These are phyloP conservation scores for Smutsia gigantea DNA, from an alignment of 2,797 vertebrate species.

Conservation along the genomic window DNA sequence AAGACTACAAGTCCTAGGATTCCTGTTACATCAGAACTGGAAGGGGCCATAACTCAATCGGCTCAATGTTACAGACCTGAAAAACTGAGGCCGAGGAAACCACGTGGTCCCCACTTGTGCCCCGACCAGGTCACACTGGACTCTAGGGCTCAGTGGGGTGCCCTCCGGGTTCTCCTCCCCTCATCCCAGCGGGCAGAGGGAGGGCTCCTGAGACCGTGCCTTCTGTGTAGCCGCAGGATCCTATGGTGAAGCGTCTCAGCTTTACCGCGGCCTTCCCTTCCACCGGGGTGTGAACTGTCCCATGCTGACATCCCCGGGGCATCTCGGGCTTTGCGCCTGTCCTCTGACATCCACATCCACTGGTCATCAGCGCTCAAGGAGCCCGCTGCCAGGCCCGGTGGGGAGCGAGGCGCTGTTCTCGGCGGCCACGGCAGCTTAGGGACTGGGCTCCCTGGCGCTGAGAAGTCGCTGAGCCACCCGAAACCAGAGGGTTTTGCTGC, in stretches of 20 bases:
- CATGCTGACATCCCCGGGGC: background rate
- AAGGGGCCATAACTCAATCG: background rate
- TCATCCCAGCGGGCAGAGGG: rapidly evolving
- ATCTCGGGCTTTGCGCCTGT: background rate
- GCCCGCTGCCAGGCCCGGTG: rapidly evolving
- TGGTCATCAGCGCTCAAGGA: background rate
- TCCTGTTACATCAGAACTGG: background rate
- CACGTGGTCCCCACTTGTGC: background rate
- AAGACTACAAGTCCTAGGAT: background rate
- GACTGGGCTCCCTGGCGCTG: background rate
- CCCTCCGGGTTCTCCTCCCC: background rate
- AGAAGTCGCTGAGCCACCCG: background rate
- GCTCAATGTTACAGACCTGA: background rate
- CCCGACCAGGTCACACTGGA: background rate
- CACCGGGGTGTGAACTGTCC: background rate
- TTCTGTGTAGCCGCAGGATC: rapidly evolving
- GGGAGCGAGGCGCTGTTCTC: background rate
- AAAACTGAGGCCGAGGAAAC: background rate
- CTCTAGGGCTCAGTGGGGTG: background rate
- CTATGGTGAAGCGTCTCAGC: background rate
- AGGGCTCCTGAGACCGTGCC: rapidly evolving
- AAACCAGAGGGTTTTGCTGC: background rate
- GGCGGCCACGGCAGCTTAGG: background rate
- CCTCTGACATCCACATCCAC: background rate
- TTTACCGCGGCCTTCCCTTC: background rate